Evolutionary conservation across 2,888 invertebrate genomes (phyloP).

Genomic region (Caenorhabditis wallacei): DNA sequence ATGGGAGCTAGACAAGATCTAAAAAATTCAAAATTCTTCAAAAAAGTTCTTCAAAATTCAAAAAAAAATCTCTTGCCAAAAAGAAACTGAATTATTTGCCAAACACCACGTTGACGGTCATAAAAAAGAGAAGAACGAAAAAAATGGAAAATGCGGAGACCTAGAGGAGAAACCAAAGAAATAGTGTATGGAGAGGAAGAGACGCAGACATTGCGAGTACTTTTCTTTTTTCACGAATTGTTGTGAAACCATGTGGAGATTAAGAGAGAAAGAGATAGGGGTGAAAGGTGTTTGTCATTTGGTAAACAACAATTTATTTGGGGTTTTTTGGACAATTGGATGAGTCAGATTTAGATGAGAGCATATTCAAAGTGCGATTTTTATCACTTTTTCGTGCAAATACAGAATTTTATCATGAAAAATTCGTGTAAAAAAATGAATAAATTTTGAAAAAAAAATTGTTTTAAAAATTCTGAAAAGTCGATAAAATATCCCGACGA

Average conservation of each 20-base stretch:
- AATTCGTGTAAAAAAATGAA: no score
- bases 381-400: no score
- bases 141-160: constrained; percentile 3
- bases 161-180: neutral
- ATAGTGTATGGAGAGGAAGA: constrained; percentile 5
- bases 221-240: constrained; percentile 13
- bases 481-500: neutral
- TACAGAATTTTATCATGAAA: no score
- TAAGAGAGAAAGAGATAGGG: constrained; percentile 9
- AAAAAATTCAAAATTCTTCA: neutral
- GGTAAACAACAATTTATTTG: constrained; percentile 36
- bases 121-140: constrained; percentile 40
- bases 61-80: constrained; percentile 3
- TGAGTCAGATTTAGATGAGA: constrained; percentile 8
- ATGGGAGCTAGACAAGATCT: neutral
- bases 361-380: neutral
- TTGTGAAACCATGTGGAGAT: constrained; percentile 30
- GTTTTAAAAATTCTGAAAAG: neutral
- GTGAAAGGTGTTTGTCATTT: constrained; percentile 36
- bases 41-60: constrained; percentile 4
- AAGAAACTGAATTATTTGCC: constrained; percentile 18
- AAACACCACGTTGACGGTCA: constrained; percentile 43
- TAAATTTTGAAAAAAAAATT: no score
- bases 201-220: constrained; percentile 13
- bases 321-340: neutral